phyloP scores from a whole-genome alignment of 2,113 vertebrate species.

The Malurus elegans region DNA sequence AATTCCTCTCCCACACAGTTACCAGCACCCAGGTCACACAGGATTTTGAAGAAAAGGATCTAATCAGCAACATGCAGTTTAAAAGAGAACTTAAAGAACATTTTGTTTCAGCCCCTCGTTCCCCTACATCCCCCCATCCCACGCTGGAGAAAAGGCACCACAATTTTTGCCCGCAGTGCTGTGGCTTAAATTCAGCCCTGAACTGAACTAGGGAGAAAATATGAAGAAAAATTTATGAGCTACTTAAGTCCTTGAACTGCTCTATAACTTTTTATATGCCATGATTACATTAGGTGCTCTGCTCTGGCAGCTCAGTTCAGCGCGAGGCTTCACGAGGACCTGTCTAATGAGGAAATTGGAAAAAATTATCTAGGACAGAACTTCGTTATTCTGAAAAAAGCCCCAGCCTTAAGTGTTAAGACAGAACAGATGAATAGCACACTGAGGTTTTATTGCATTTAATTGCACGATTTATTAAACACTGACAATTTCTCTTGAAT shows the following conservation, averaged over 20 bases:
- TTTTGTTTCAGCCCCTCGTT: neutral
- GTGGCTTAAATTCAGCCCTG: neutral
- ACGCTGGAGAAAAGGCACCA: neutral
- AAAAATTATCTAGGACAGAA: slow-evolving; percentile 62
- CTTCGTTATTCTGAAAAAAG: slow-evolving; percentile 45
- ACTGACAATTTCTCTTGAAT: slow-evolving; percentile 66
- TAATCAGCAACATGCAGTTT: neutral
- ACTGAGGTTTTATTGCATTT: slow-evolving; percentile 59
- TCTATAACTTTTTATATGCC: slow-evolving; percentile 35
- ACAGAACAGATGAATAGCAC: slow-evolving; percentile 51
- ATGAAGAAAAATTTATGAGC: slow-evolving; percentile 41
- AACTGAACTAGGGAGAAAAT: slow-evolving; percentile 17
- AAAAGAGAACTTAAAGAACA: neutral
- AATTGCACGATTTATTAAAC: slow-evolving; percentile 66
- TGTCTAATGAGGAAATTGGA: slow-evolving; percentile 50
- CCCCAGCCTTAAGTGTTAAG: slow-evolving; percentile 49
- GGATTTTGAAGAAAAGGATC: neutral
- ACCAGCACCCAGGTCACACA: neutral
- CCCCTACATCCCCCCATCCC: neutral
- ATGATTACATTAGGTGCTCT: neutral
- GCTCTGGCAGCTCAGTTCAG: neutral
- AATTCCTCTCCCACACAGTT: neutral
- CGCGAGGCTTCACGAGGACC: neutral
- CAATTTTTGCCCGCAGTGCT: neutral
- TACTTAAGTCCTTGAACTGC: slow-evolving; percentile 26